Percentiles rank a stretch among this genome's conserved stretches.
Conservation (phyloP, 2,113 vertebrate species). For the Rhombomys opimus region DNA sequence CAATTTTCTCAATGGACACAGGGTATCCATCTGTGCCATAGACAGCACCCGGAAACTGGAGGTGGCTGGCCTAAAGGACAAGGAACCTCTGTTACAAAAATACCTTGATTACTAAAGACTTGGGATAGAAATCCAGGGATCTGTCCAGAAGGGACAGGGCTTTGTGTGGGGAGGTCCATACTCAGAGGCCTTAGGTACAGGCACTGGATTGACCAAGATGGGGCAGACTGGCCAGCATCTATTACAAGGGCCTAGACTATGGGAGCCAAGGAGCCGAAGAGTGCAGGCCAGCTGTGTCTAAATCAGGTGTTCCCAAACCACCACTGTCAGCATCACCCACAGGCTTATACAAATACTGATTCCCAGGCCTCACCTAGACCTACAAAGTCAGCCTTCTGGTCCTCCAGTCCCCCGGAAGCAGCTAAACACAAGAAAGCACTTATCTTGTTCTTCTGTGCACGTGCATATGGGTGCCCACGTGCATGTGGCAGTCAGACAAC, state of each 20-base stretch:
- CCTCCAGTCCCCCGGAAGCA: not conserved
- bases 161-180: not conserved
- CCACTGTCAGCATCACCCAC: not conserved
- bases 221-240: not conserved
- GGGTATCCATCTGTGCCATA: constrained; percentile 91
- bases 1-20: constrained; percentile 92
- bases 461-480: not conserved
- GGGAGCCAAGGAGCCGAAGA: not conserved
- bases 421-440: not conserved
- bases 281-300: not conserved
- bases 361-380: not conserved
- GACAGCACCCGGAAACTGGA: constrained; percentile 94
- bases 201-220: not conserved
- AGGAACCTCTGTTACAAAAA: constrained; percentile 51
- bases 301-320: not conserved
- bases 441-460: not conserved
- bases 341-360: not conserved
- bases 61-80: constrained; percentile 91
- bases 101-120: constrained; percentile 51
- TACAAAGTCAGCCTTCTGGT: not conserved
- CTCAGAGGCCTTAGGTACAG: not conserved
- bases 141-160: not conserved
- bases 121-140: not conserved
- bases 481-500: not conserved
- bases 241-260: not conserved